phyloP scores from a whole-genome alignment of 2,888 invertebrate species.

The Oscheius myriophilus region DNA sequence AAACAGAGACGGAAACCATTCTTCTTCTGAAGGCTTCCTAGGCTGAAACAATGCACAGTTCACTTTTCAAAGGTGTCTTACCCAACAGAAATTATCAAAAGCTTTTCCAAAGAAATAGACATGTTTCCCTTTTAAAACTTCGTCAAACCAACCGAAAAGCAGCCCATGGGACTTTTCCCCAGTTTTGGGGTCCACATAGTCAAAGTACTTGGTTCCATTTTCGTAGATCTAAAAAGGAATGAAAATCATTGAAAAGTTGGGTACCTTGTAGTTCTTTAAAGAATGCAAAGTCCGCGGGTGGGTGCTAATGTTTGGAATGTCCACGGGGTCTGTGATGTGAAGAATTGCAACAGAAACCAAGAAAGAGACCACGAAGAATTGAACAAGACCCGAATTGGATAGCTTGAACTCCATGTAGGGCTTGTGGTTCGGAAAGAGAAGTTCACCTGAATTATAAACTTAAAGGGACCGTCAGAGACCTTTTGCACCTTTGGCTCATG shows the following conservation, averaged over 20 bases:
- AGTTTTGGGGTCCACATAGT: slow-evolving; percentile 12
- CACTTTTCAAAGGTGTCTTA: neutral
- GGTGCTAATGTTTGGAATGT: slow-evolving; percentile 5
- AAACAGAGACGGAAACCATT: slow-evolving; percentile 24
- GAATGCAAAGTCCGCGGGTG: slow-evolving; percentile 5
- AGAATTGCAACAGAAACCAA: neutral
- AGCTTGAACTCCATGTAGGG: slow-evolving; percentile 16
- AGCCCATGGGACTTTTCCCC: neutral
- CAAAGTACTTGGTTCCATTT: slow-evolving; percentile 13
- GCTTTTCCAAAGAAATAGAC: slow-evolving; percentile 17
- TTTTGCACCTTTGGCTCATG: too few species aligned
- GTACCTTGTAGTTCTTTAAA: slow-evolving; percentile 9
- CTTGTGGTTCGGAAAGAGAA: neutral
- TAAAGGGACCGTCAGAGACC: too few species aligned
- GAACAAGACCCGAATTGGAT: neutral
- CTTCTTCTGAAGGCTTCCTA: neutral
- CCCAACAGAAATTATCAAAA: slow-evolving; percentile 23
- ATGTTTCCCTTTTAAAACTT: slow-evolving; percentile 9
- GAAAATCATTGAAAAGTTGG: neutral
- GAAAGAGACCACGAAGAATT: slow-evolving; percentile 1
- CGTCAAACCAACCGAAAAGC: slow-evolving; percentile 40
- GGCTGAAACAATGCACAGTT: slow-evolving; percentile 15
- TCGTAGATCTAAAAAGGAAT: neutral
- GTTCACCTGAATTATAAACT: slow-evolving; percentile 1
- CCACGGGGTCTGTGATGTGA: slow-evolving; percentile 3